Conservation (phyloP, 2,113 vertebrate species). For the Halichoeres trimaculatus region DNA sequence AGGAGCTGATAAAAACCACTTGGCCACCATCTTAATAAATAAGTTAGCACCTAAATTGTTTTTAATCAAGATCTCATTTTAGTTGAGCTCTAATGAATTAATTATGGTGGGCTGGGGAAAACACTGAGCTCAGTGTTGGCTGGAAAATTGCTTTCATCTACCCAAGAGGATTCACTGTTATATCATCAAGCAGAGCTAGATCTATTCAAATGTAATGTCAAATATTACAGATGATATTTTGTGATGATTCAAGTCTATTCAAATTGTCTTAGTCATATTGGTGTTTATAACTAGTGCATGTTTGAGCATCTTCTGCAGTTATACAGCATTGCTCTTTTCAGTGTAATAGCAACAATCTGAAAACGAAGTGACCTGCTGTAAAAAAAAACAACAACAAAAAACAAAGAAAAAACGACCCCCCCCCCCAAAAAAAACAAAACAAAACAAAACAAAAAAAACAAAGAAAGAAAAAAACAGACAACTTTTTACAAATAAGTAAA, state of each 20-base stretch:
- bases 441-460: no score
- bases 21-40: slow-evolving; percentile 44
- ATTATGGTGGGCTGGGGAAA: slow-evolving; percentile 37
- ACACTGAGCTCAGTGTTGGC: slow-evolving; percentile 27
- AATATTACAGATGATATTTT: neutral
- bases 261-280: no score
- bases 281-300: no score
- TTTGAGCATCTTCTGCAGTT: no score
- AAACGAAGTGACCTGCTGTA: no score
- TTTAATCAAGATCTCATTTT: slow-evolving; percentile 73
- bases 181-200: slow-evolving; percentile 3
- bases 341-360: no score
- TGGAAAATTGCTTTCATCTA: slow-evolving; percentile 11
- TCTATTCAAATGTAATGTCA: neutral
- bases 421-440: no score
- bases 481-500: no score
- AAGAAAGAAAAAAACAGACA: no score
- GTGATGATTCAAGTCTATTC: neutral
- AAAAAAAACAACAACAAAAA: no score
- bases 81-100: slow-evolving; percentile 58
- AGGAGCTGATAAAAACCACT: slow-evolving; percentile 58
- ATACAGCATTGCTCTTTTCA: no score
- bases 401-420: no score
- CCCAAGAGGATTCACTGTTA: neutral
- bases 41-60: slow-evolving; percentile 52